Evolutionary conservation across 2,888 invertebrate species (phyloP).

Genomic region (Thereva unica): DNA sequence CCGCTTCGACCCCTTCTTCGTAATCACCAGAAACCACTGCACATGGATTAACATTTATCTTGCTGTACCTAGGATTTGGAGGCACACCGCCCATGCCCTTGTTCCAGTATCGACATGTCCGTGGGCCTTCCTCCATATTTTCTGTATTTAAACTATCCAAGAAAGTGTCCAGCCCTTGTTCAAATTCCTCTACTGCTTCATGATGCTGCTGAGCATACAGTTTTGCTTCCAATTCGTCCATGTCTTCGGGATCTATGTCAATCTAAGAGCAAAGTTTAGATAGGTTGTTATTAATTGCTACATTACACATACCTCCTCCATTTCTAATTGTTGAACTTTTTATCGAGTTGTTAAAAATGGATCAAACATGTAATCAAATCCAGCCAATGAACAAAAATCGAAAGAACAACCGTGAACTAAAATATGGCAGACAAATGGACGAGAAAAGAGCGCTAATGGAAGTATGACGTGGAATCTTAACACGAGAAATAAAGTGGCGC

Average conservation of each 20-base stretch:
- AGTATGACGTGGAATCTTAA: too few relatives aligned
- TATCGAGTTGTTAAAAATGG: too few relatives aligned
- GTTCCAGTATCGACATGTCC: constrained; percentile 45
- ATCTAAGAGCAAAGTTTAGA: constrained; percentile 6
- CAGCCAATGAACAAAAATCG: too few relatives aligned
- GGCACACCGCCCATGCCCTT: not conserved
- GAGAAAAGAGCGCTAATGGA: too few relatives aligned
- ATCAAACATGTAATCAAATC: too few relatives aligned
- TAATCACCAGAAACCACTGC: not conserved
- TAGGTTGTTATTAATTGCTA: too few relatives aligned
- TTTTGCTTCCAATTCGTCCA: constrained; percentile 54
- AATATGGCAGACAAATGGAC: too few relatives aligned
- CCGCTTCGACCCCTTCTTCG: not conserved
- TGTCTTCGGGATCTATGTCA: constrained; percentile 46
- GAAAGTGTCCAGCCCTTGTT: not conserved
- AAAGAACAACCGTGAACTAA: too few relatives aligned
- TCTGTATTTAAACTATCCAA: not conserved
- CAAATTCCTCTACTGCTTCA: constrained; percentile 41
- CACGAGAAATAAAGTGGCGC: too few relatives aligned
- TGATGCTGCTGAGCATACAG: constrained; percentile 56
- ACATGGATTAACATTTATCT: constrained; percentile 11
- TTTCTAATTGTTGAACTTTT: too few relatives aligned
- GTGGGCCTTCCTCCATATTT: constrained; percentile 28
- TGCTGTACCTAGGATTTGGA: not conserved
- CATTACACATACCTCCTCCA: too few relatives aligned